phyloP scores from a whole-genome alignment of 1,140 invertebrate species.

The Chelonus insularis region DNA sequence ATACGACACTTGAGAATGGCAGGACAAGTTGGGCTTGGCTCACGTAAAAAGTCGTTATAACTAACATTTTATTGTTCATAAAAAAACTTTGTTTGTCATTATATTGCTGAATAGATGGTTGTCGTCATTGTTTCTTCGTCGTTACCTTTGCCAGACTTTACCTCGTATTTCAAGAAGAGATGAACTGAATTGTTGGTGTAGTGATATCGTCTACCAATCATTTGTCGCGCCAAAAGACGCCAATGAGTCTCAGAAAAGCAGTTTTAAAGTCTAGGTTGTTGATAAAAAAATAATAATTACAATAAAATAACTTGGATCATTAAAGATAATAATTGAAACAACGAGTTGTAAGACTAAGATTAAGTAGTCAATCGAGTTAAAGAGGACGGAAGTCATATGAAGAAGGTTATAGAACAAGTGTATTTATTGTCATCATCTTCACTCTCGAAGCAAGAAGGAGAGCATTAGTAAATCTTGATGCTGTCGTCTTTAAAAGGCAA shows the following conservation, averaged over 20 bases:
- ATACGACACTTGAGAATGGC: background rate
- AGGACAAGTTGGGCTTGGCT: background rate
- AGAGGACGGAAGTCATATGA: too few species aligned
- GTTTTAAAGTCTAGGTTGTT: background rate
- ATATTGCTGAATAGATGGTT: background rate
- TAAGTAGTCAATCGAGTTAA: too few species aligned
- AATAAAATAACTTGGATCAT: too few species aligned
- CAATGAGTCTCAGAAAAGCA: slow-evolving; percentile 4
- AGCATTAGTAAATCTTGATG: slow-evolving; percentile 4
- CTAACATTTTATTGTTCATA: slow-evolving; percentile 1
- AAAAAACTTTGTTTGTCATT: slow-evolving; percentile 10
- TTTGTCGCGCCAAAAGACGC: slow-evolving; percentile 10
- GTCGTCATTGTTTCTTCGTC: background rate
- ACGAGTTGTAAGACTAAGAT: too few species aligned
- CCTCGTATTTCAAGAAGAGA: background rate
- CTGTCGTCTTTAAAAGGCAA: slow-evolving; percentile 13
- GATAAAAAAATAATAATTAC: too few species aligned
- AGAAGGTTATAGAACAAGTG: background rate
- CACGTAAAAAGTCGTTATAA: slow-evolving; percentile 4
- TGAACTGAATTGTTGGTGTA: too few species aligned
- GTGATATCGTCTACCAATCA: background rate
- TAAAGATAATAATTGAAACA: too few species aligned
- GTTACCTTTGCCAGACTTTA: slow-evolving; percentile 6
- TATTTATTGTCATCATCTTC: background rate
- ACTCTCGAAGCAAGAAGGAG: slow-evolving; percentile 9